These are phyloP conservation scores for Yoshiicerus persimilis DNA, from an alignment of 1,140 invertebrate genomes.

Conservation along the genomic window DNA sequence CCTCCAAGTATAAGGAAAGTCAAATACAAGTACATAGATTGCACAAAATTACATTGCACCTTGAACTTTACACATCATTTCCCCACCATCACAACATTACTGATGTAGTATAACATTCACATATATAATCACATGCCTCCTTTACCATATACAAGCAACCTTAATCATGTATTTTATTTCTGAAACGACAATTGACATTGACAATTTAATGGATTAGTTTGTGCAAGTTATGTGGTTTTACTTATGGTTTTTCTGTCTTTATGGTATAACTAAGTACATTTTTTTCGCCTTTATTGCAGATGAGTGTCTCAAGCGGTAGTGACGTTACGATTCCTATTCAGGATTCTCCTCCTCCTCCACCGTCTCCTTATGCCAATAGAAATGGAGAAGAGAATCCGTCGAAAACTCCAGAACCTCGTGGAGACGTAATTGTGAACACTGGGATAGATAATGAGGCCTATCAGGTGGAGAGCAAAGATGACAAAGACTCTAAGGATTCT, in stretches of 20 bases:
- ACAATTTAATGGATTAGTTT: not conserved
- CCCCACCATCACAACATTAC: too few relatives aligned
- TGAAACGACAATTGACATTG: not conserved
- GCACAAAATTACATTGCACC: not conserved
- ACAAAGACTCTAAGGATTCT: not conserved
- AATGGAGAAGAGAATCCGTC: not conserved
- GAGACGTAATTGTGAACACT: not conserved
- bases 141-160: too few relatives aligned
- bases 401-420: conserved; percentile 24
- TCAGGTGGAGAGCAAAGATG: conserved; percentile 17
- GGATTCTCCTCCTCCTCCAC: conserved; percentile 48
- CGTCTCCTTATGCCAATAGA: conserved; percentile 39
- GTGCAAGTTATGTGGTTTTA: not conserved
- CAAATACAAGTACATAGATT: not conserved
- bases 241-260: too few relatives aligned
- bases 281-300: conserved; percentile 35
- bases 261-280: not conserved
- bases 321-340: conserved; percentile 48
- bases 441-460: conserved; percentile 36
- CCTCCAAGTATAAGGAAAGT: too few relatives aligned
- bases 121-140: too few relatives aligned
- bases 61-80: not conserved
- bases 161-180: not conserved
- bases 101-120: too few relatives aligned
- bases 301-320: conserved; percentile 48